phyloP scores from a whole-genome alignment of 2,888 invertebrate genomes.

The Drosophila kambysellisi region DNA sequence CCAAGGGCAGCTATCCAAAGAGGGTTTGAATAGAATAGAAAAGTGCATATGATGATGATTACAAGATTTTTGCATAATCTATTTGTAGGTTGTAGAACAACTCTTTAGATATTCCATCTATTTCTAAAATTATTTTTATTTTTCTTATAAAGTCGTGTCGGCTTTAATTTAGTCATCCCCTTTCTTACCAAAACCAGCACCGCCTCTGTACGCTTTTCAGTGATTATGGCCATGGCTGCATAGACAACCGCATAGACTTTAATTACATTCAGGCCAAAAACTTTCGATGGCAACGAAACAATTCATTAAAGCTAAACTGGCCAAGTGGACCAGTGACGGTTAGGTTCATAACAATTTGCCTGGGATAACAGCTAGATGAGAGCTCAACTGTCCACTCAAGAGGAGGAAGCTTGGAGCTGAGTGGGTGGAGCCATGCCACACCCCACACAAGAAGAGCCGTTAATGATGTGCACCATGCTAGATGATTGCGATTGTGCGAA shows the following conservation, averaged over 20 bases:
- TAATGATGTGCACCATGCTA: slow-evolving; percentile 76
- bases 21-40: not conserved
- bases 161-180: not conserved
- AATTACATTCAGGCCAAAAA: slow-evolving; percentile 56
- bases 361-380: slow-evolving; percentile 40
- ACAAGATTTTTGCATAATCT: not conserved
- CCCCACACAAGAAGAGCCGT: slow-evolving; percentile 48
- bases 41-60: not conserved
- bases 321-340: slow-evolving; percentile 18
- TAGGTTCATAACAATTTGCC: slow-evolving; percentile 53
- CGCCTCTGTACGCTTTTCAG: slow-evolving; percentile 25
- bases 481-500: slow-evolving; percentile 69
- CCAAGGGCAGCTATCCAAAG: not conserved
- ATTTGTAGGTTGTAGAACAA: not conserved
- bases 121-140: not conserved
- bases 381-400: slow-evolving; percentile 41
- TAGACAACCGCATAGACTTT: slow-evolving; percentile 40
- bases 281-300: slow-evolving; percentile 43
- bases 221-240: not conserved
- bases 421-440: slow-evolving; percentile 48
- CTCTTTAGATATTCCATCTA: not conserved
- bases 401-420: not conserved
- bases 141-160: not conserved
- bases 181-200: too few species aligned
- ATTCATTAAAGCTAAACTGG: slow-evolving; percentile 70